Base-by-base conservation (phyloP, 2,113 vertebrate species). In the Pomatorhinus ruficollis region DNA sequence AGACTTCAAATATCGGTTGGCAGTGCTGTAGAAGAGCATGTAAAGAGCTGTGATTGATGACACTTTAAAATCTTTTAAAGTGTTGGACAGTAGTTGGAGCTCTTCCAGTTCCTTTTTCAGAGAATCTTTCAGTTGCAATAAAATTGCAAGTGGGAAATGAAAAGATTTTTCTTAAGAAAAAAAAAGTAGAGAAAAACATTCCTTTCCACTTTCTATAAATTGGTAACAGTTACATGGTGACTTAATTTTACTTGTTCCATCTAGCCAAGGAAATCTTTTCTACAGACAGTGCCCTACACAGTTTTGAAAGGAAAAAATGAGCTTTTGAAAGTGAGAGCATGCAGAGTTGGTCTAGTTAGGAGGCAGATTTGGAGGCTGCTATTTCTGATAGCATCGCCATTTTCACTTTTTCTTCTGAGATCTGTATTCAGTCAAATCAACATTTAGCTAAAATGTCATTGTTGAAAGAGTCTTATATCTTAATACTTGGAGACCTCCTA, bases 81-180 rank as follows among this genome's bases (percentile, higher is more conserved):
- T 92, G 42, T 90, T 95, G 92, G 95, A 71, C 87, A 94, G 93
- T 90, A 83, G 47, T 68, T 87, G 88, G 82, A 92, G 35, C 80
- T 93, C 42, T 95, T 71, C 81, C 84, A 94, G 72, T n/a, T 79
- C 44, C 90, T 95, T 92, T 71, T 96, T 72, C 69, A 83, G 47
- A n/a, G n/a, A 66, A 50, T 91, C 66, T 82, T 82, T 39, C 30
- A 80, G 39, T 93, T 92, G 33, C 33, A 74, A 87, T 68, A 84
- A 80, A 76, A 93, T 71, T 83, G 65, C 64, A 87, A 97, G 33
- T 69, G 28, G 50, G 39, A 88, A 68, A 92, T 63, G 16, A 87
- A 71, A 87, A 77, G 49, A 49, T 70, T 93, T 90, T 54, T 49
- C 54, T 85, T 83, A 39, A 53, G 42, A 5, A 49, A 42, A 47